phyloP scores from a whole-genome alignment of 2,113 vertebrate species.

The Calcarius ornatus region DNA sequence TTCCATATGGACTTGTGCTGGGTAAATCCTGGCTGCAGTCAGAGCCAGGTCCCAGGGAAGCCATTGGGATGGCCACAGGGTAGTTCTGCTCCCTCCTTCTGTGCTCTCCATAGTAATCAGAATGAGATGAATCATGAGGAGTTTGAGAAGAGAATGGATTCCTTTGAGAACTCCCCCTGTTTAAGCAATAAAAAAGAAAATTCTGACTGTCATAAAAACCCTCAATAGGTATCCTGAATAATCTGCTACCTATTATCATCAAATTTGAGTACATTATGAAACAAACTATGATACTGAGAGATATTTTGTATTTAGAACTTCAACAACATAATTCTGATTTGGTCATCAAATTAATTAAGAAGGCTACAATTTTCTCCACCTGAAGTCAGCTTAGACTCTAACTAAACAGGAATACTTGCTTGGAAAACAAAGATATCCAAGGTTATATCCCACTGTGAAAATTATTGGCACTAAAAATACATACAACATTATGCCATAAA shows the following conservation, averaged over 20 bases:
- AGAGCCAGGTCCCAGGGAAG: neutral
- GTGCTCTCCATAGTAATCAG: neutral
- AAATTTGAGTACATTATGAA: neutral
- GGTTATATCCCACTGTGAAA: neutral
- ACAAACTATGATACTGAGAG: neutral
- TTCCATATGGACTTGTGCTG: neutral
- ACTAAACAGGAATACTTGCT: neutral
- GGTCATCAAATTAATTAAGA: neutral
- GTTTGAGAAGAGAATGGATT: neutral
- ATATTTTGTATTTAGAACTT: neutral
- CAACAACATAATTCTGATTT: neutral
- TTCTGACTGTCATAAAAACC: neutral
- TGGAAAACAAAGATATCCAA: neutral
- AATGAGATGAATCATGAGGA: neutral
- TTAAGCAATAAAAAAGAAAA: neutral
- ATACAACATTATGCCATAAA: neutral
- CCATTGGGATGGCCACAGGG: slow-evolving; percentile 50
- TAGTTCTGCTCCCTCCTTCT: neutral
- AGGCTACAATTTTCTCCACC: neutral
- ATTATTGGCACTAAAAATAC: neutral
- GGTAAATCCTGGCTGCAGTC: neutral
- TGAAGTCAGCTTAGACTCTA: neutral
- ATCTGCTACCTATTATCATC: no score
- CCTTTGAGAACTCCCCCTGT: slow-evolving; percentile 1
- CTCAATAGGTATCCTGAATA: neutral